These are phyloP conservation scores for Iphiclides podalirius DNA, from an alignment of 2,888 invertebrate genomes.

Conservation along the genomic window DNA sequence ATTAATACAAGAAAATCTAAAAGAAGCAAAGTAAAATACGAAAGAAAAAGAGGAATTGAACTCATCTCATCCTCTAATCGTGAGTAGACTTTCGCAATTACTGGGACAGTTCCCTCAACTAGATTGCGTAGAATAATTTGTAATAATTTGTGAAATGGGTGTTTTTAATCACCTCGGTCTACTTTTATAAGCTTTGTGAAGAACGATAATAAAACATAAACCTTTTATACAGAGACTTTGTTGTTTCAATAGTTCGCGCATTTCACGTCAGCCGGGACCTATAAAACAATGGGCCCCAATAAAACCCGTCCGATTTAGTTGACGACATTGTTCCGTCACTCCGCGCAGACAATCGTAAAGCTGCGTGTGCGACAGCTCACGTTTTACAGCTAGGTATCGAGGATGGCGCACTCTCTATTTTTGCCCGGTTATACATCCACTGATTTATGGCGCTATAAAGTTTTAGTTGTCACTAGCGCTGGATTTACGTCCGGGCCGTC, in stretches of 20 bases:
- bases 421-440: conserved; percentile 62
- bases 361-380: conserved; percentile 65
- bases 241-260: background rate
- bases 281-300: conserved; percentile 9
- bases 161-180: too few relatives aligned
- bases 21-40: too few relatives aligned
- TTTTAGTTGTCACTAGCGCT: conserved; percentile 75
- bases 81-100: too few relatives aligned
- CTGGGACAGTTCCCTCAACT: too few relatives aligned
- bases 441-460: conserved; percentile 75
- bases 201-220: too few relatives aligned
- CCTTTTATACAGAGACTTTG: background rate
- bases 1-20: too few relatives aligned
- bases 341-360: conserved; percentile 49
- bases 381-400: conserved; percentile 61
- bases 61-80: too few relatives aligned
- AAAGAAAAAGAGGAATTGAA: too few relatives aligned
- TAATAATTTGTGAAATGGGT: too few relatives aligned
- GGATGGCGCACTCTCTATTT: conserved; percentile 63
- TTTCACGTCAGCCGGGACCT: background rate
- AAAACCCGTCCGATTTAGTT: conserved; percentile 22
- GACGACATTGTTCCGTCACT: conserved; percentile 30
- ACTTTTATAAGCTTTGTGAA: too few relatives aligned
- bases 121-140: too few relatives aligned
- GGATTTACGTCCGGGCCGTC: conserved; percentile 70